Evolutionary conservation across 2,888 invertebrate species (phyloP).

Genomic region (Eupithecia subfuscata): DNA sequence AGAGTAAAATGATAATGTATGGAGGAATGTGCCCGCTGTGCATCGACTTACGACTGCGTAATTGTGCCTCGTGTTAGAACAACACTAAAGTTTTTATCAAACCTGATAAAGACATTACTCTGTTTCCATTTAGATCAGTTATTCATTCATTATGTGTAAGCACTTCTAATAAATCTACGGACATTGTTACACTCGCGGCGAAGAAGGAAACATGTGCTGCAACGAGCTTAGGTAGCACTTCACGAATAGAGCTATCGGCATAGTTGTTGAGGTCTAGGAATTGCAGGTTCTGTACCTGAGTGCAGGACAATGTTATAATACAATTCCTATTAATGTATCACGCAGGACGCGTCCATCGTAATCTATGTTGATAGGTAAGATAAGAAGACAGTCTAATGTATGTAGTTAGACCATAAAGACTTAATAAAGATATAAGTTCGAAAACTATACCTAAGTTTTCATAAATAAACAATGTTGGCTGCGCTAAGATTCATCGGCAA

Average conservation of each 20-base stretch:
- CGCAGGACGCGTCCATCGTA: neutral
- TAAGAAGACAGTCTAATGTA: neutral
- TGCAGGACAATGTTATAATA: neutral
- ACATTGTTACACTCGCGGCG: neutral
- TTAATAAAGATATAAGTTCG: neutral
- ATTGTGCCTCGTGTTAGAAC: conserved; percentile 10
- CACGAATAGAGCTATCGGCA: neutral
- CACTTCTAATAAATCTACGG: neutral
- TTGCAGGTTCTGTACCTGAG: neutral
- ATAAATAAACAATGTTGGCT: neutral
- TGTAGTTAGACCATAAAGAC: neutral
- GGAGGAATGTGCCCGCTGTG: conserved; percentile 22
- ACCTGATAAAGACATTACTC: conserved; percentile 10
- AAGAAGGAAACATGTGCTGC: neutral
- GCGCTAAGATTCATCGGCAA: neutral
- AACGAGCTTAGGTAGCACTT: neutral
- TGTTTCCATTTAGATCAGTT: conserved; percentile 1
- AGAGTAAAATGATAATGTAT: conserved; percentile 17
- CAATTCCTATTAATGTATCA: neutral
- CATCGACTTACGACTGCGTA: conserved; percentile 27
- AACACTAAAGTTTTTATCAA: conserved; percentile 10
- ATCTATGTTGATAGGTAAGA: neutral
- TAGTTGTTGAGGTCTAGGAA: neutral
- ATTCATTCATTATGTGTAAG: neutral
- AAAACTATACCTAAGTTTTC: neutral